phyloP scores from a whole-genome alignment of 2,113 vertebrate species.

The Osmerus mordax region DNA sequence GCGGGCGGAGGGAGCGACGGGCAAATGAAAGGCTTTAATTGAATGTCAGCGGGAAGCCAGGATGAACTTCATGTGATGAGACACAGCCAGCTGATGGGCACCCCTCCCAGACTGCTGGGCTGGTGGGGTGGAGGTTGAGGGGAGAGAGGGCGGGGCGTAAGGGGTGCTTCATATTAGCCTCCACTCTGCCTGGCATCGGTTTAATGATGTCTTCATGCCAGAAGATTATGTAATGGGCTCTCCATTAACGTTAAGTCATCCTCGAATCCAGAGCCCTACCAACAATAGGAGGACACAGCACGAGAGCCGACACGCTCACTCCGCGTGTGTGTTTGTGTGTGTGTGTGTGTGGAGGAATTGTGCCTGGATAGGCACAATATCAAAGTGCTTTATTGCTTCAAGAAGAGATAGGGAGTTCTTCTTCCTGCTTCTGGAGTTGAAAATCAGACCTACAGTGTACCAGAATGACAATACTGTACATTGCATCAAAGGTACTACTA shows the following conservation, averaged over 20 bases:
- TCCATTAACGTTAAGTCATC: conserved; percentile 14
- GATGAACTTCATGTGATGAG: conserved; percentile 51
- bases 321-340: not conserved
- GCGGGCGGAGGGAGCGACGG: conserved; percentile 41
- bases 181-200: conserved; percentile 29
- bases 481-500: not conserved
- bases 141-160: too few relatives aligned
- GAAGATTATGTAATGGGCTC: conserved; percentile 53
- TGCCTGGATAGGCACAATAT: conserved; percentile 9
- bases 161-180: conserved; percentile 5
- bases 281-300: not conserved
- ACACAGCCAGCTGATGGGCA: conserved; percentile 17
- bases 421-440: not conserved
- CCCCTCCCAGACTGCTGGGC: not conserved
- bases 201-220: conserved; percentile 57
- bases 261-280: not conserved
- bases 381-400: conserved; percentile 14
- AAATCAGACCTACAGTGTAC: not conserved
- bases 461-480: not conserved
- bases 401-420: conserved; percentile 12
- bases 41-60: conserved; percentile 60
- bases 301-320: not conserved
- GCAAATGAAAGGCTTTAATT: conserved; percentile 57
- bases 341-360: conserved; percentile 8
- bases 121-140: not conserved